Conservation (phyloP, 2,888 invertebrate genomes). For the Myathropa florea region DNA sequence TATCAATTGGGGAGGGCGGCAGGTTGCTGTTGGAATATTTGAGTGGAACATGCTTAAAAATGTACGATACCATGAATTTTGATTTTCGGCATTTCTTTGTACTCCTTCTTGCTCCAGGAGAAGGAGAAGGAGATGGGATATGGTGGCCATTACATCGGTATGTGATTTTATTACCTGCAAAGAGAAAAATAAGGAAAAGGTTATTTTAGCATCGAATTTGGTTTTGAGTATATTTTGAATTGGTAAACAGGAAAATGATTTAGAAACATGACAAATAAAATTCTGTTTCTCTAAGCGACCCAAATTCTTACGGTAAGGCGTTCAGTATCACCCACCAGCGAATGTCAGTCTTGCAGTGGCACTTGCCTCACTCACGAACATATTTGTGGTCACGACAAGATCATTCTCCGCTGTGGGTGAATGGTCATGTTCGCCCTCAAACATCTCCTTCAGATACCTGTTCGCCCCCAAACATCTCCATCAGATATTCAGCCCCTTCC, state of each 20-base stretch:
- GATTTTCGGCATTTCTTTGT: constrained; percentile 1
- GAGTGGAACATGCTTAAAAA: constrained; percentile 22
- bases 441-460: too few species aligned
- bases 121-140: background rate
- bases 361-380: too few species aligned
- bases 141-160: background rate
- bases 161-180: constrained; percentile 42
- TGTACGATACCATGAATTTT: constrained; percentile 21
- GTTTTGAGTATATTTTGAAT: background rate
- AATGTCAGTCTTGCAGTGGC: too few species aligned
- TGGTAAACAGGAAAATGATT: background rate
- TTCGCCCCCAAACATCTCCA: too few species aligned
- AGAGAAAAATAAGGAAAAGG: background rate
- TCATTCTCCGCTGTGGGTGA: too few species aligned
- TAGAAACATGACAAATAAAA: background rate
- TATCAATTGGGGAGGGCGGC: background rate
- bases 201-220: background rate
- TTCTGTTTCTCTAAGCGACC: background rate
- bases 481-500: too few species aligned
- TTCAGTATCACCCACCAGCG: too few species aligned
- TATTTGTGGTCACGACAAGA: too few species aligned
- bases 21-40: constrained; percentile 17
- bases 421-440: too few species aligned
- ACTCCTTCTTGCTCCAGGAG: background rate
- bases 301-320: background rate